Conservation (phyloP, 2,113 vertebrate genomes). For the Apodemus sylvaticus region DNA sequence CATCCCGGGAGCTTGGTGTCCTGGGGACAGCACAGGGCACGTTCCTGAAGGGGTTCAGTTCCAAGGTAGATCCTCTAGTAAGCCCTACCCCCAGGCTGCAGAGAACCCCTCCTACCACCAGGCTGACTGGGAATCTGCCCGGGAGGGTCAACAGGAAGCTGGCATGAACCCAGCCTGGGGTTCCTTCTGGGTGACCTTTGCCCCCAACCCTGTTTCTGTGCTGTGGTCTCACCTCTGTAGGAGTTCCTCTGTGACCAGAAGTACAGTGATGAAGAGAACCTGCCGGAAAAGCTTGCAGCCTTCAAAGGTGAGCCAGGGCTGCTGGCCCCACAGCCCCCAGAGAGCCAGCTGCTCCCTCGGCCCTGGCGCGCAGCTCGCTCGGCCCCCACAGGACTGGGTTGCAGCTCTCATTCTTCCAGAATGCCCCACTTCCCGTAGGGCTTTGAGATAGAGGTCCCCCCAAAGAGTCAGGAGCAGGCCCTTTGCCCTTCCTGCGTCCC, state of each 20-base stretch:
- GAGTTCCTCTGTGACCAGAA: conserved; percentile 97
- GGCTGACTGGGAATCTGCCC: neutral
- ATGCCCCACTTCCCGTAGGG: neutral
- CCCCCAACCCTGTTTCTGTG: neutral
- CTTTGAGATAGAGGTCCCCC: neutral
- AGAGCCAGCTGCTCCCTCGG: neutral
- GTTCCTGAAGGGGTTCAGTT: neutral
- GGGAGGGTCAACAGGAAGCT: neutral
- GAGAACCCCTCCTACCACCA: neutral
- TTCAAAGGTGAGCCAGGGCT: conserved; percentile 94
- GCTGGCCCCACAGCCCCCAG: neutral
- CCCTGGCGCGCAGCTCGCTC: neutral
- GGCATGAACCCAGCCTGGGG: neutral
- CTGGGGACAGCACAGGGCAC: neutral
- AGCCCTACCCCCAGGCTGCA: neutral
- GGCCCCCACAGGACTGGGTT: neutral
- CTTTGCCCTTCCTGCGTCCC: neutral
- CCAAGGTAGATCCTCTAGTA: neutral
- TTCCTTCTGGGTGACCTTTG: neutral
- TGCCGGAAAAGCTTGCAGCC: conserved; percentile 92
- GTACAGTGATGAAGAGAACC: conserved; percentile 95
- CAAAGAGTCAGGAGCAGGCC: neutral
- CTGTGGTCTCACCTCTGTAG: conserved; percentile 78
- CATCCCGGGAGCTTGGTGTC: neutral
- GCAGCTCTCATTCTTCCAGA: neutral